Conservation (phyloP, 2,797 vertebrate species). For the Halcyon leucocephala region DNA sequence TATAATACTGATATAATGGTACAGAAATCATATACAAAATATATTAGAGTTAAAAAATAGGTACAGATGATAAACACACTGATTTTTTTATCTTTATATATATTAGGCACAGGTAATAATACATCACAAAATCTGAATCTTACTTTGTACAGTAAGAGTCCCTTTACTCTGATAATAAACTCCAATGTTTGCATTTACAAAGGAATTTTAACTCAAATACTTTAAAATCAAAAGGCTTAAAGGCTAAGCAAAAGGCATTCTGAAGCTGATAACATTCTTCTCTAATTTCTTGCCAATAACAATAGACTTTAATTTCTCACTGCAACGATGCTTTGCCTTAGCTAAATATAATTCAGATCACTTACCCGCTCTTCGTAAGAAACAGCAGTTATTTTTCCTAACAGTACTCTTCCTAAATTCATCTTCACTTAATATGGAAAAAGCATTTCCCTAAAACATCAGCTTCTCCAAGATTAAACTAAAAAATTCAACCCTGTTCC, state of each 20-base stretch:
- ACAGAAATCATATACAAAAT: constrained; percentile 7
- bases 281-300: constrained; percentile 47
- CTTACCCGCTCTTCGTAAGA: constrained; percentile 77
- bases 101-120: not conserved
- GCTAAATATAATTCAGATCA: constrained; percentile 65
- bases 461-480: constrained; percentile 54
- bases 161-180: constrained; percentile 6
- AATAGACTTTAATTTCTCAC: constrained; percentile 56
- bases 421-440: constrained; percentile 72
- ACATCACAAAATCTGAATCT: not conserved
- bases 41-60: not conserved
- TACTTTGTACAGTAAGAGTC: not conserved
- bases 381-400: constrained; percentile 72
- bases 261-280: constrained; percentile 7
- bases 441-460: constrained; percentile 51
- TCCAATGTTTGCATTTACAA: not conserved
- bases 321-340: constrained; percentile 23
- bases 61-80: not conserved
- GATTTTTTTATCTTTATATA: not conserved
- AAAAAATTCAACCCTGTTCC: constrained; percentile 63
- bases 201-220: constrained; percentile 1
- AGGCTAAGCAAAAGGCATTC: constrained; percentile 25
- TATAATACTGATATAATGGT: not conserved
- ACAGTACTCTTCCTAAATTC: constrained; percentile 75
- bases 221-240: constrained; percentile 23